Evolutionary conservation across 1,140 invertebrate genomes (phyloP), one percentile per base, ranked within the genome.

Genomic region (Lepidurus arcticus): DNA sequence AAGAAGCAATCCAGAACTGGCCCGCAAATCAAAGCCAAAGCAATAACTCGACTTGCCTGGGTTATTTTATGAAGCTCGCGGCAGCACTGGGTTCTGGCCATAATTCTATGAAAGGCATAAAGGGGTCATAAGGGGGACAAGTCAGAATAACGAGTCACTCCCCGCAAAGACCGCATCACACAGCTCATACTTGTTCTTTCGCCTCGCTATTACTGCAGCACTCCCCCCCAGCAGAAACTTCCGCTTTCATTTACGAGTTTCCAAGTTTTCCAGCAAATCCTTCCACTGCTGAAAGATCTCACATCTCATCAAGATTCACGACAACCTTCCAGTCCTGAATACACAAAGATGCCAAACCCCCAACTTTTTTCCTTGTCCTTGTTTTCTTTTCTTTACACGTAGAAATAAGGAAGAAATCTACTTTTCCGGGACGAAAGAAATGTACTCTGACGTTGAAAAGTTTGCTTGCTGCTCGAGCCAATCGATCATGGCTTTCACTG

Each of bases 71-170:
- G 53, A 65, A 65, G 53, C 53, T 65, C 53, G 21, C 34, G n/a
- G 16, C 53, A 65, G 53, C 21, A 65, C 53, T 34, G 34, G 21
- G 53, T 65, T n/a, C n/a, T 65, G 21, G 53, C 53, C 53, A 65
- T 65, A 65, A 65, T 65, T 65, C 53, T 65, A 65, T 65, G 21
- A 65, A 65, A 65, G 53, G 53, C 53, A 65, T 65, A 65, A 65
- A 47, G 21, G 53, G 53, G 53, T 13, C 16, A 65, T 13, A 65
- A 65, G 21, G 21, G 21, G 53, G 53, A 65, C 53, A 65, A 9
- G 53, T 65, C 53, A 65, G 53, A 65, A 65, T 65, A 65, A 65
- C 53, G 53, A 65, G 16, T 65, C 16, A 65, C 53, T 65, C 53
- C 53, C 53, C 53, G 53, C 53, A 21, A 65, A 65, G 53, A 65